These are phyloP conservation scores for Marisa cornuarietis DNA, from an alignment of 1,140 invertebrate genomes.

Conservation along the genomic window DNA sequence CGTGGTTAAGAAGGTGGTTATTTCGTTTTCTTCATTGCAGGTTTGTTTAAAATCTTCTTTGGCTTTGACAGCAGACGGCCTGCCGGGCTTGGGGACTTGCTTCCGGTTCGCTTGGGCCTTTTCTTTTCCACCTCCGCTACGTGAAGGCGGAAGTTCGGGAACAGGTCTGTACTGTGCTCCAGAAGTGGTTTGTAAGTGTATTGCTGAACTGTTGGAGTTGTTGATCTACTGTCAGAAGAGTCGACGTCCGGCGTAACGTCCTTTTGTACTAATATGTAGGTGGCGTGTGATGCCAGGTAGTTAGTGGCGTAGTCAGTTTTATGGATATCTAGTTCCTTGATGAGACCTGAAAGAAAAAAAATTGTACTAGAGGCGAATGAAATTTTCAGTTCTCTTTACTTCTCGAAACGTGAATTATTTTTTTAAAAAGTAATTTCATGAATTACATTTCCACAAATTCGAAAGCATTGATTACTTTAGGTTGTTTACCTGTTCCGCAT, in stretches of 20 bases:
- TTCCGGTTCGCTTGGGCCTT: conserved; percentile 34
- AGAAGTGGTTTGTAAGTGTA: conserved; percentile 53
- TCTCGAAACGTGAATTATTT: no score
- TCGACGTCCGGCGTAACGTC: conserved; percentile 38
- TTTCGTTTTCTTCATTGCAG: neutral
- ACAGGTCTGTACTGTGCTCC: conserved; percentile 48
- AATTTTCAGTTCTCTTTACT: no score
- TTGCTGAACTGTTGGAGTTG: conserved; percentile 35
- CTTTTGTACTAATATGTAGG: conserved; percentile 59
- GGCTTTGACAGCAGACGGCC: conserved; percentile 37
- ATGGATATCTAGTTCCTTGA: conserved; percentile 56
- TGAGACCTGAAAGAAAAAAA: conserved; percentile 43
- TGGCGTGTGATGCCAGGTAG: conserved; percentile 49
- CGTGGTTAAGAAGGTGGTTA: no score
- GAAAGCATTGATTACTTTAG: no score
- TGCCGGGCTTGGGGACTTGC: conserved; percentile 59
- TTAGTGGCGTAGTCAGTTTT: conserved; percentile 54
- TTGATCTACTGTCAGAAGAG: conserved; percentile 21
- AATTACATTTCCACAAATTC: no score
- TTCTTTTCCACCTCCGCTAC: conserved; percentile 51
- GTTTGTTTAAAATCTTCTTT: conserved; percentile 10
- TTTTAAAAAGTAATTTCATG: no score
- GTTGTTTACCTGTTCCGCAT: no score
- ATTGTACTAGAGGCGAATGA: no score
- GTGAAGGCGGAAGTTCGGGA: conserved; percentile 57